Base-by-base conservation (phyloP, 2,797 vertebrate species). In the Tragopan temminckii region DNA sequence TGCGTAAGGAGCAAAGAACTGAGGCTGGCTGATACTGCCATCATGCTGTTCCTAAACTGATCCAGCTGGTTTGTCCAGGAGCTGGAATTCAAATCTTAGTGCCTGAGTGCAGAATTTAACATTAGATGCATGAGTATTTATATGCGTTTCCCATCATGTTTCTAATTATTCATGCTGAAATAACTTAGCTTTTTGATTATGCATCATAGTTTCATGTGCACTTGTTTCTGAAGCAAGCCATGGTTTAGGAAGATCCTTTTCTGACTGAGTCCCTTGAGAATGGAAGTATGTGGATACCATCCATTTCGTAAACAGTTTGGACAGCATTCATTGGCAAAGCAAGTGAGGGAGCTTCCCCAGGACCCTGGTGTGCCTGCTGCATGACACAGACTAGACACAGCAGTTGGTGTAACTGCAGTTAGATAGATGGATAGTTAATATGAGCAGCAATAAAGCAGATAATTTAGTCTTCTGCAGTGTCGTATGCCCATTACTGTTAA, bases 401-500 rank as follows among this genome's bases (percentile, higher is more conserved):
- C 2, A 7, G 70, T 50, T 27, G 2, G 48, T 42, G 78, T 38
- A 33, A 61, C 33, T 35, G 19, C 11, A 19, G 64, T 19, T 25
- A 1, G 13, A 5, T 25, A 19, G 13, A 2, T 6, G 6, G 7
- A 36, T 38, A 20, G 42, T 38, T 8, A 7, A 18, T 3, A 12
- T 27, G 12, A 57, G 42, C 31, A 23, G 38, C 40, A 33, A 3
- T 23, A 7, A 20, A 46, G 17, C 57, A 3, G 27, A 7, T 33
- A 14, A 19, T 23, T 25, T 27, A 76, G 55, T 5, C 9, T 58
- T 38, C 29, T 10, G 15, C 1, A 9, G 16, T 17, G 29, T 52
- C 14, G 6, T 19, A 3, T 12, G 2, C 16, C 62, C 9, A 0
- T 33, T 2, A 8, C n/a, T 21, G 13, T 64, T 40, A n/a, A 1